phyloP scores from a whole-genome alignment of 2,113 vertebrate species.

The Gobio gobio region DNA sequence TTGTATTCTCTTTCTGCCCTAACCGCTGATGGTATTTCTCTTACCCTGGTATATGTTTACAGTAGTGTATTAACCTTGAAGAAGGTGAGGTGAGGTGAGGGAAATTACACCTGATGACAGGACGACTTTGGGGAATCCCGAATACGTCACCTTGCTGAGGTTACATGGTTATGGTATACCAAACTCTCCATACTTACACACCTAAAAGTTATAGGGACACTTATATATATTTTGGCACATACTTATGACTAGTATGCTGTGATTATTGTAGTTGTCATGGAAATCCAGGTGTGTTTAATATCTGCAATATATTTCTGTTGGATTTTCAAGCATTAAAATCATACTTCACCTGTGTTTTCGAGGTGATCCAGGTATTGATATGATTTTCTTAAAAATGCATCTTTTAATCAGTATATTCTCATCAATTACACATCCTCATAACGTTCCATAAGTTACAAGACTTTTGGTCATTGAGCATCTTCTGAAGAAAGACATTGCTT shows the following conservation, averaged over 20 bases:
- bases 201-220: neutral
- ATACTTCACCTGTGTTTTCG: neutral
- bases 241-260: neutral
- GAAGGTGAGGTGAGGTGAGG: conserved; percentile 51
- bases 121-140: conserved; percentile 35
- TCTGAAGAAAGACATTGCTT: no score
- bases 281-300: neutral
- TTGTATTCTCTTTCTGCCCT: conserved; percentile 47
- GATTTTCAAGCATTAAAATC: neutral
- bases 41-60: conserved; percentile 52
- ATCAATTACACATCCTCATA: neutral
- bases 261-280: neutral
- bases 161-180: conserved; percentile 44
- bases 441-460: neutral
- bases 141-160: conserved; percentile 43
- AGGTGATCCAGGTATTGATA: neutral
- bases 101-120: conserved; percentile 65
- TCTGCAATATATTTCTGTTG: neutral
- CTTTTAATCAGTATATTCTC: neutral
- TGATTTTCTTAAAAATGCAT: neutral
- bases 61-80: conserved; percentile 40
- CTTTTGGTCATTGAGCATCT: neutral
- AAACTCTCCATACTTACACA: neutral
- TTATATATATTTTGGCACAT: neutral
- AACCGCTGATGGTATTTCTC: conserved; percentile 47